These are phyloP conservation scores for Xylocopa sonorina DNA, from an alignment of 1,140 invertebrate genomes.

Conservation along the genomic window DNA sequence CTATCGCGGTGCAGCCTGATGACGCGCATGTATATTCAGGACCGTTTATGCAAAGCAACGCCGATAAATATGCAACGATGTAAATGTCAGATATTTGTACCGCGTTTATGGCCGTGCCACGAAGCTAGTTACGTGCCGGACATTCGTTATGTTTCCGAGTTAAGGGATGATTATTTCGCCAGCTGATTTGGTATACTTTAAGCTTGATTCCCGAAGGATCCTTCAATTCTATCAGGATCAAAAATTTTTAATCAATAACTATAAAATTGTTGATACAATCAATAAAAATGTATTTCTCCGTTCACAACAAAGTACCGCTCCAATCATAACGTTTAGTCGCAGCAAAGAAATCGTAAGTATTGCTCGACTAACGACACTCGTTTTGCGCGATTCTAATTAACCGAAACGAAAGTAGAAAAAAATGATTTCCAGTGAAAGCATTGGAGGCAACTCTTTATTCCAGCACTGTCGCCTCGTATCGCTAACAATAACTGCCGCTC, in stretches of 20 bases:
- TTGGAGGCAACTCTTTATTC: neutral
- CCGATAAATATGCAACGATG: conserved; percentile 66
- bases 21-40: conserved; percentile 57
- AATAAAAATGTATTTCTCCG: too few species aligned
- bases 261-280: too few species aligned
- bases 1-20: conserved; percentile 19
- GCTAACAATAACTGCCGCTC: neutral
- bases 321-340: too few species aligned
- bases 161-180: conserved; percentile 3
- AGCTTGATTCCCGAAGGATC: neutral
- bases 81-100: conserved; percentile 65
- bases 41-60: conserved; percentile 61
- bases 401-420: neutral
- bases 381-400: too few species aligned
- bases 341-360: too few species aligned
- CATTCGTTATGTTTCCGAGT: conserved; percentile 44
- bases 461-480: neutral
- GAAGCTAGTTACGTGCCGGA: conserved; percentile 26
- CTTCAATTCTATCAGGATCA: neutral
- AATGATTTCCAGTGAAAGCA: neutral
- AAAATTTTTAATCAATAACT: too few species aligned
- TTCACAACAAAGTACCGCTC: too few species aligned
- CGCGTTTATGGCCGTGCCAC: conserved; percentile 46
- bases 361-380: too few species aligned
- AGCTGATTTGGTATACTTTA: neutral